These are phyloP conservation scores for Xerus inauris DNA, from an alignment of 2,113 vertebrate species.

Conservation along the genomic window DNA sequence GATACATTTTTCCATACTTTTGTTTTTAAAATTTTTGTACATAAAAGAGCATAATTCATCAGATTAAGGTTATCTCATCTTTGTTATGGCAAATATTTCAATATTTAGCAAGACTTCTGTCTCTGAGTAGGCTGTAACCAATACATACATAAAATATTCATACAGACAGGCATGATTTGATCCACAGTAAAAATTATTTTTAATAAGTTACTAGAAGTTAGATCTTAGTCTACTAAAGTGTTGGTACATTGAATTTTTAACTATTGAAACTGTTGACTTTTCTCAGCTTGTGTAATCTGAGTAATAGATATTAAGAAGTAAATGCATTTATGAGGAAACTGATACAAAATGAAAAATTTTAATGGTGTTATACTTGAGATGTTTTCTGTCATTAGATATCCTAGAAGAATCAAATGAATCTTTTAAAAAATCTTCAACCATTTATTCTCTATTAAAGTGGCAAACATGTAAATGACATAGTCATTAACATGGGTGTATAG, in stretches of 20 bases:
- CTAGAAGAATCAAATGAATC: conserved; percentile 57
- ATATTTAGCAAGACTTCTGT: background rate
- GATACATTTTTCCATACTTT: background rate
- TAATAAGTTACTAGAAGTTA: background rate
- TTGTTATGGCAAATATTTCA: background rate
- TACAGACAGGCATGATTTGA: background rate
- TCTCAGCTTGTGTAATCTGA: background rate
- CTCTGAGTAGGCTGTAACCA: background rate
- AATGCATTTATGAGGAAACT: conserved; percentile 16
- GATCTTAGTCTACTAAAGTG: background rate
- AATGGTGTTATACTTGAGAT: conserved; percentile 51
- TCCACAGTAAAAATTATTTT: background rate
- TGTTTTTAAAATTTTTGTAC: background rate
- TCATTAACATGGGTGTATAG: conserved; percentile 56
- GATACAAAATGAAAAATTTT: conserved; percentile 19
- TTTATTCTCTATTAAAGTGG: conserved; percentile 51
- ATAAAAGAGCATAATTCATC: background rate
- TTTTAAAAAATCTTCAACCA: conserved; percentile 55
- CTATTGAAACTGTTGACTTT: conserved; percentile 37
- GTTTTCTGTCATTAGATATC: conserved; percentile 63
- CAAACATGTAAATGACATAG: conserved; percentile 64
- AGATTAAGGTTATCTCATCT: background rate
- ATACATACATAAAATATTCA: too few relatives aligned
- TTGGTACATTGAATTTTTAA: conserved; percentile 7
- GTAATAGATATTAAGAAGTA: background rate